Base-by-base conservation (phyloP, 1,140 invertebrate genomes). In the Drosophila serrata region DNA sequence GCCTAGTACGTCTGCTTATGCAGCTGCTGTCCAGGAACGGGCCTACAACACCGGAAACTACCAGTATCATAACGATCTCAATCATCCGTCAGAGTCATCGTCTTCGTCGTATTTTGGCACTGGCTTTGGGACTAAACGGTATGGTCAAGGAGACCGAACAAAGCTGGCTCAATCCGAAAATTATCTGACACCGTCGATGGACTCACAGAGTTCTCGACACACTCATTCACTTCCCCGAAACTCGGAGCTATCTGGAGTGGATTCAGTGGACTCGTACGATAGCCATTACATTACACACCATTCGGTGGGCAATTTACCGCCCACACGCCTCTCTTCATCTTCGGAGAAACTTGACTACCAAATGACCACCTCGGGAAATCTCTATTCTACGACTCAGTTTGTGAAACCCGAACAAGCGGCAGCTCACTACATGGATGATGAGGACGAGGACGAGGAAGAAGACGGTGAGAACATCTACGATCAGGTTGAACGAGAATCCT, bases 261-360 rank as follows among this genome's bases (percentile, higher is more conserved):
- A 93, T 60, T 93, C 92, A 6, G 88, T 93, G 5, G 92, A 93
- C 19, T 93, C 92, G 3, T 93, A 93, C 45, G 92, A 93, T 17
- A 93, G 92, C 64, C 92, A 93, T 46, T 93, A 93, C 33, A 82
- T 91, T 12, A 92, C 91, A 13, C 91, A 93, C 68, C 85, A 92
- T 65, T 91, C 92, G 9, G 75, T 91, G 33, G 85, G 76, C 4
- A 92, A 84, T 62, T 65, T 92, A 46, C 75, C 62, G 19, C 58
- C 75, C 7, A 27, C 51, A 4, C 64, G 49, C 7, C 60, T 55
- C n/a, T 24, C 59, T 4, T 76, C 65, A 9, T 94, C 94, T 13
- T 93, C 93, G 39, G 94, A 94, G 74, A 94, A 94, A 61, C 92
- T 94, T 61, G 94, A 94, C 75, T 94, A 93, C 90, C 93, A 94